A percentile compares a stretch with the other conserved stretches of the same genome.
phyloP scores from a whole-genome alignment of 2,888 invertebrate genomes.

The Trissoscelio sp. region DNA sequence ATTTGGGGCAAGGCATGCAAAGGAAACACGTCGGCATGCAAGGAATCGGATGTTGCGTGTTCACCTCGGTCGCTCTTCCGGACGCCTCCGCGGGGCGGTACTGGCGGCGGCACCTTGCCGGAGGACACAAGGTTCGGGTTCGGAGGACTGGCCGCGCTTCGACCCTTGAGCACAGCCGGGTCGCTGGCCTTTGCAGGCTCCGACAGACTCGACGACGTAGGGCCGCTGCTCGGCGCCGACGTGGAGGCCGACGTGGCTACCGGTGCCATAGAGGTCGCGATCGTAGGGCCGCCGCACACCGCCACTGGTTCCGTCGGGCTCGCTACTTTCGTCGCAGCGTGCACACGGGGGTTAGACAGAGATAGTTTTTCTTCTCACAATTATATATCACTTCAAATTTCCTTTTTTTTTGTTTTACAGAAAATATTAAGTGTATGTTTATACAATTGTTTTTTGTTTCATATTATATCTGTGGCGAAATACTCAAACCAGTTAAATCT shows the following conservation, averaged over 20 bases:
- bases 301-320: conserved; percentile 76
- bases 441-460: no score
- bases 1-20: conserved; percentile 70
- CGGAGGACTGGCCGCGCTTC: conserved; percentile 84
- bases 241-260: conserved; percentile 79
- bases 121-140: conserved; percentile 85
- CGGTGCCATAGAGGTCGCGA: conserved; percentile 81
- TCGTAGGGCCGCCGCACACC: conserved; percentile 82
- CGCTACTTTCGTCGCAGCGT: conserved; percentile 72
- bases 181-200: conserved; percentile 84
- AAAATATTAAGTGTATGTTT: no score
- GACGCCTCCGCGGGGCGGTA: conserved; percentile 89
- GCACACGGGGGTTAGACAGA: conserved; percentile 64
- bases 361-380: conserved; percentile 30
- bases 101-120: conserved; percentile 92
- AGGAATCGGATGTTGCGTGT: conserved; percentile 76
- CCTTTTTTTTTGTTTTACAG: neutral
- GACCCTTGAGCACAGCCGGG: conserved; percentile 90
- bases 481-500: no score
- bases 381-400: conserved; percentile 34
- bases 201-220: conserved; percentile 71
- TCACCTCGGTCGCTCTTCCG: conserved; percentile 80
- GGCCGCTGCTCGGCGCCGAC: conserved; percentile 71
- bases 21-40: conserved; percentile 74
- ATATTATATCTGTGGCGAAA: no score